These are phyloP conservation scores for Silurus meridionalis DNA, from an alignment of 2,113 vertebrate species.

Conservation along the genomic window DNA sequence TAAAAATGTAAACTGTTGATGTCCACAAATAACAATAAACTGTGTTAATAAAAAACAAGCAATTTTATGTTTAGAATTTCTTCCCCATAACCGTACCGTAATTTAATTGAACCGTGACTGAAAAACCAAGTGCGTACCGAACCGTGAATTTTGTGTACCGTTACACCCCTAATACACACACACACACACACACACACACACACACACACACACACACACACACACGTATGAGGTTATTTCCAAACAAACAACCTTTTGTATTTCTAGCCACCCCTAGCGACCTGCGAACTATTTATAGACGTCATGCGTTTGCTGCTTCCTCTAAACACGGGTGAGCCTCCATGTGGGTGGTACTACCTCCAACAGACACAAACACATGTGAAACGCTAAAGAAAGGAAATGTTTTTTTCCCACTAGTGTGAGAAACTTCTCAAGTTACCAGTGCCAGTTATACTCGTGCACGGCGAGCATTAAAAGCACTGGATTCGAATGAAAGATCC, in stretches of 20 bases:
- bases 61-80: no score
- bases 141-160: no score
- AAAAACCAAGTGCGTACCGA: no score
- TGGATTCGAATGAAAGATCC: not conserved
- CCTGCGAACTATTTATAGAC: constrained; percentile 71
- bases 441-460: not conserved
- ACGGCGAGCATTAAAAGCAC: not conserved
- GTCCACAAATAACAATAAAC: no score
- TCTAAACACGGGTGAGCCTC: constrained; percentile 59
- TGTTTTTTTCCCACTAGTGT: not conserved
- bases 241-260: not conserved
- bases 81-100: no score
- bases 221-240: not conserved
- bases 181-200: no score
- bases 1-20: no score
- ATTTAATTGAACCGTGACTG: no score
- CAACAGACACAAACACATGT: constrained; percentile 56
- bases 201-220: no score
- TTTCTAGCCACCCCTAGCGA: constrained; percentile 59
- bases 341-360: constrained; percentile 65
- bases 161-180: no score
- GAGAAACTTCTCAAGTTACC: not conserved
- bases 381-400: constrained; percentile 30
- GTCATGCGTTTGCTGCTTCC: constrained; percentile 62
- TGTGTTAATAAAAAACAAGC: no score